phyloP scores from a whole-genome alignment of 2,113 vertebrate genomes.

The Parotia lawesii region DNA sequence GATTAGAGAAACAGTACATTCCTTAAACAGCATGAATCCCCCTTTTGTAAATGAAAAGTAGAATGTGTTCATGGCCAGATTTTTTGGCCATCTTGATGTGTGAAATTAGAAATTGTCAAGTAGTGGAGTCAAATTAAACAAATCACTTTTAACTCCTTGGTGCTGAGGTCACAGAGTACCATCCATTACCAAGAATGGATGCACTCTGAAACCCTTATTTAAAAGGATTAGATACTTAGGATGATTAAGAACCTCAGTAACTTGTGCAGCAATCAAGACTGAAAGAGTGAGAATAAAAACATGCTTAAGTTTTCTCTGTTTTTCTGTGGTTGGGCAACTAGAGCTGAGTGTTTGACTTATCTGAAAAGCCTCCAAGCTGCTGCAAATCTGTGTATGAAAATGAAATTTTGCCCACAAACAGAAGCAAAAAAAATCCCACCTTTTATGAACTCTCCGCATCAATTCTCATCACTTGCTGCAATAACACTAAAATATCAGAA shows the following conservation, averaged over 20 bases:
- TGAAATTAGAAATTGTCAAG: conserved; percentile 8
- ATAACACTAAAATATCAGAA: background rate
- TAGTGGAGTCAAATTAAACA: background rate
- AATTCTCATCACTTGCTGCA: background rate
- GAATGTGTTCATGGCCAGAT: background rate
- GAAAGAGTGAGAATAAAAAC: background rate
- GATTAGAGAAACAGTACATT: conserved; percentile 44
- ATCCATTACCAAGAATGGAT: background rate
- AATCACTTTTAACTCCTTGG: conserved; percentile 3
- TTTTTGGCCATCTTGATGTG: background rate
- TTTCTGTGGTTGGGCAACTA: background rate
- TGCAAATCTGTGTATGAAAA: background rate
- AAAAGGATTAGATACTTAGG: background rate
- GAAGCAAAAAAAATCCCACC: background rate
- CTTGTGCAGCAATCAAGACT: background rate
- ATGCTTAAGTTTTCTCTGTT: background rate
- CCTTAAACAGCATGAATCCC: background rate
- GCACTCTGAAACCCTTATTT: background rate
- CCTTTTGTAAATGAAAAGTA: conserved; percentile 2
- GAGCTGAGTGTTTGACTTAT: background rate
- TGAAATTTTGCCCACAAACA: background rate
- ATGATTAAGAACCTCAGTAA: background rate
- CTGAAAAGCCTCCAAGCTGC: background rate
- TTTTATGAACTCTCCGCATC: background rate
- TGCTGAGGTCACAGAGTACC: background rate